Evolutionary conservation across 2,113 vertebrate genomes (phyloP).

Genomic region (Pseudolaguvia tuberculata): DNA sequence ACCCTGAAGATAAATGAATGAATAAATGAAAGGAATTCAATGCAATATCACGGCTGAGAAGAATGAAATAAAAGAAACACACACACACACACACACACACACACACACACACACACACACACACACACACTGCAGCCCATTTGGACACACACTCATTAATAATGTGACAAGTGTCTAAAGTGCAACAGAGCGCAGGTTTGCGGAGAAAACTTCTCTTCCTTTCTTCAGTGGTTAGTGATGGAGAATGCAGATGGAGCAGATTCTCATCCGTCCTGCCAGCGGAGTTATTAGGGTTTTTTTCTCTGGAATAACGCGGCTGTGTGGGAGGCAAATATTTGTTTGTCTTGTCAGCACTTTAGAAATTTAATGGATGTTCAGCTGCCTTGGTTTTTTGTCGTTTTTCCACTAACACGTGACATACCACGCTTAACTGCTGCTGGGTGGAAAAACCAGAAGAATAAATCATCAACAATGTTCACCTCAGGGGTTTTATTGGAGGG

Average conservation of each 20-base stretch:
- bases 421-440: neutral
- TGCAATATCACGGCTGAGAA: neutral
- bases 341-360: slow-evolving; percentile 58
- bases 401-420: slow-evolving; percentile 39
- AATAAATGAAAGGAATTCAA: too few species aligned
- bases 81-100: too few species aligned
- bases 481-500: too few species aligned
- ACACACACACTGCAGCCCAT: neutral
- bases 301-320: slow-evolving; percentile 40
- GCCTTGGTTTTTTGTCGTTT: slow-evolving; percentile 47
- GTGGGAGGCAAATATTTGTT: slow-evolving; percentile 49
- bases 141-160: neutral
- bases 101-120: neutral
- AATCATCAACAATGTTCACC: too few species aligned
- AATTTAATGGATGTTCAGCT: slow-evolving; percentile 51
- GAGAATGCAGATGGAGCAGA: slow-evolving; percentile 33
- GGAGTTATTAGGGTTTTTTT: slow-evolving; percentile 40
- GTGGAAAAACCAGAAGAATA: neutral
- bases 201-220: neutral
- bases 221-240: slow-evolving; percentile 18
- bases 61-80: too few species aligned
- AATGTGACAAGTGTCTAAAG: neutral
- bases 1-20: too few species aligned
- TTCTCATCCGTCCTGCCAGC: slow-evolving; percentile 20
- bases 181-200: neutral